A percentile compares a stretch with the other conserved stretches of the same genome.
These are phyloP conservation scores for Ptychoptera albimana DNA, from an alignment of 2,888 invertebrate genomes.

Conservation along the genomic window DNA sequence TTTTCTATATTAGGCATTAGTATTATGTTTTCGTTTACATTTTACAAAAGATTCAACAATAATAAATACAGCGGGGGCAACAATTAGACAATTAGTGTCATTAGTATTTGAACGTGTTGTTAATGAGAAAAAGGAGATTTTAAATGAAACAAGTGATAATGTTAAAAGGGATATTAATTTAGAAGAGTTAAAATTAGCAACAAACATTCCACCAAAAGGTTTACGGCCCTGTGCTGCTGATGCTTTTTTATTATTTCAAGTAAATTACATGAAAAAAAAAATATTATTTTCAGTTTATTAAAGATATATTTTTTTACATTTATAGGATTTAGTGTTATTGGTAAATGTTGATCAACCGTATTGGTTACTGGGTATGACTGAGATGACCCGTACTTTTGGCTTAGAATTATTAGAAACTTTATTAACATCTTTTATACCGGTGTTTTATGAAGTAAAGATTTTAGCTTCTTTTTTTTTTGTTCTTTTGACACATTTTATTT, in stretches of 20 bases:
- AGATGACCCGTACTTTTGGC: constrained; percentile 95
- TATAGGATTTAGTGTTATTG: constrained; percentile 83
- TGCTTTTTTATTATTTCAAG: constrained; percentile 88
- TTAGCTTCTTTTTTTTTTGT: neutral
- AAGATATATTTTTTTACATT: constrained; percentile 13
- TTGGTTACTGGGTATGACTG: constrained; percentile 91
- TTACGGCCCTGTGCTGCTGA: constrained; percentile 80
- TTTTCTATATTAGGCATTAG: constrained; percentile 40
- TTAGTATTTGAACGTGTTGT: constrained; percentile 78
- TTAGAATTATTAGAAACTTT: constrained; percentile 89
- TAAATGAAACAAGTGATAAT: constrained; percentile 14
- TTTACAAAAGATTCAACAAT: constrained; percentile 89
- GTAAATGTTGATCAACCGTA: constrained; percentile 93
- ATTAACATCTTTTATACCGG: constrained; percentile 66
- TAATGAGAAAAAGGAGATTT: constrained; percentile 37
- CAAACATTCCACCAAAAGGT: constrained; percentile 63
- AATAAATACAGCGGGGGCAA: constrained; percentile 94
- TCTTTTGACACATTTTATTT: neutral
- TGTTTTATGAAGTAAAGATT: constrained; percentile 59
- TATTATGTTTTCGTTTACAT: constrained; percentile 92
- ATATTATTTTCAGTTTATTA: constrained; percentile 1
- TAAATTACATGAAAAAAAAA: constrained; percentile 20
- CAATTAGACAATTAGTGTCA: constrained; percentile 87
- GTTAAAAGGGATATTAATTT: constrained; percentile 40
- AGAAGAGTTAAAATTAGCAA: constrained; percentile 64